These are phyloP conservation scores for Myotis findleyi DNA, from an alignment of 2,797 vertebrate genomes.

Conservation along the genomic window DNA sequence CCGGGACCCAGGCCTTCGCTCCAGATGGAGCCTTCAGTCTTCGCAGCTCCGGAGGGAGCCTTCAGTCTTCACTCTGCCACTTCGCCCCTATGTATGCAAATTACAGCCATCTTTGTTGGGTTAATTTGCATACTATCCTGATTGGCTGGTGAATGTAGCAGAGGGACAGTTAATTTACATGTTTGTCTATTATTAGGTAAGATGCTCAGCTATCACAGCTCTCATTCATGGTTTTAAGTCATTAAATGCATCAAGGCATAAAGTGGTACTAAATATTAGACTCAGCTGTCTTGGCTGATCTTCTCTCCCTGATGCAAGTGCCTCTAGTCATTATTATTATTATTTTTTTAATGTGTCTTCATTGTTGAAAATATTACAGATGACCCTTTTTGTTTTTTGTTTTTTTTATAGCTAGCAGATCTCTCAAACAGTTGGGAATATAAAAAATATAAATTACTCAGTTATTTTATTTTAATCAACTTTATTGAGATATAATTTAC, in stretches of 20 bases:
- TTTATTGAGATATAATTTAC: background rate
- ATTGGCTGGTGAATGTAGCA: too few species aligned
- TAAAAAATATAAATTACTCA: background rate
- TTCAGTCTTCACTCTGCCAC: too few species aligned
- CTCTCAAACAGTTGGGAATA: background rate
- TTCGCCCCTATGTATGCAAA: too few species aligned
- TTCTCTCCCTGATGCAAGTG: background rate
- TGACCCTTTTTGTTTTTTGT: too few species aligned
- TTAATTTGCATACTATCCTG: too few species aligned
- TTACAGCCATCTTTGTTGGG: too few species aligned
- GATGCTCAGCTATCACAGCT: background rate
- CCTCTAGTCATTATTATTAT: background rate
- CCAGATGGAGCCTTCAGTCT: too few species aligned
- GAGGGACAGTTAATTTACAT: too few species aligned
- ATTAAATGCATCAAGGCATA: background rate
- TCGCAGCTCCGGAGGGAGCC: too few species aligned
- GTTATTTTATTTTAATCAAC: background rate
- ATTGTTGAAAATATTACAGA: too few species aligned
- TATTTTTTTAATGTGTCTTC: background rate
- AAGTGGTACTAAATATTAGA: background rate
- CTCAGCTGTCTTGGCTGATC: background rate
- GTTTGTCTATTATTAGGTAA: too few species aligned
- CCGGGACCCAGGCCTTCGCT: too few species aligned
- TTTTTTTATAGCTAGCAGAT: background rate
- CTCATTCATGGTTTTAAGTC: background rate